phyloP scores from a whole-genome alignment of 2,113 vertebrate species.

The Ceyx cyanopectus region DNA sequence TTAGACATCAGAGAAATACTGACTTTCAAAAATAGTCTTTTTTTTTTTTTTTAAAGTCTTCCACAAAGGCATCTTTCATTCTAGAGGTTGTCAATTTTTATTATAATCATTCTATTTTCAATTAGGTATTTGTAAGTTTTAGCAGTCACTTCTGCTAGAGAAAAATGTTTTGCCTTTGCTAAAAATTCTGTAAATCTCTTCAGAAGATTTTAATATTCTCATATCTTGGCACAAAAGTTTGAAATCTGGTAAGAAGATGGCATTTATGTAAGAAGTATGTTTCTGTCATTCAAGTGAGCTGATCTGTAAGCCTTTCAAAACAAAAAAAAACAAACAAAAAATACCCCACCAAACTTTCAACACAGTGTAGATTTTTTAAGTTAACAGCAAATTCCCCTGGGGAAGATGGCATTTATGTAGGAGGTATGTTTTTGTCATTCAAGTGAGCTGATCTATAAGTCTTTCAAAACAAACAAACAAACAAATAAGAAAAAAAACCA shows the following conservation, averaged over 20 bases:
- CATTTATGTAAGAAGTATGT: background rate
- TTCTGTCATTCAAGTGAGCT: background rate
- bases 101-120: background rate
- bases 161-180: background rate
- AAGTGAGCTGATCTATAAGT: background rate
- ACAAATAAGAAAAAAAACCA: background rate
- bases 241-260: background rate
- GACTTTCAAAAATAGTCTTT: background rate
- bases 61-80: background rate
- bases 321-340: background rate
- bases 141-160: background rate
- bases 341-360: background rate
- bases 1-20: background rate
- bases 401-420: background rate
- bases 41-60: background rate
- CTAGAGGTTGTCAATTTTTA: background rate
- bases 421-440: background rate
- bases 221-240: rapidly evolving
- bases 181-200: background rate
- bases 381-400: background rate
- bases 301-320: background rate
- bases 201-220: background rate
- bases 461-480: background rate
- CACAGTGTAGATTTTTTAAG: background rate
- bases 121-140: background rate